phyloP scores from a whole-genome alignment of 2,113 vertebrate species.

The pig (Sus scrofa) region T2T-Sscrofa CM000815.6:114953001-114953500 shows the following conservation, averaged over 20 bases:
- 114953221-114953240: neutral
- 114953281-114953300: neutral
- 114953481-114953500: neutral
- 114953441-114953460: neutral
- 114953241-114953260: constrained; percentile 42
- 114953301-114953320: neutral
- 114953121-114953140: too few relatives aligned
- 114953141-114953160: too few relatives aligned
- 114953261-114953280: neutral
- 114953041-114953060: constrained; percentile 3
- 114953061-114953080: constrained; percentile 12
- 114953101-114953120: too few relatives aligned
- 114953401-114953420: neutral
- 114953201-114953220: too few relatives aligned
- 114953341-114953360: constrained; percentile 21
- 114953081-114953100: too few relatives aligned
- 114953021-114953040: constrained; percentile 6
- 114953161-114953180: too few relatives aligned
- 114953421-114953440: neutral
- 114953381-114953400: neutral
- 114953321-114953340: constrained; percentile 13
- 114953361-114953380: constrained; percentile 28
- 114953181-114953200: too few relatives aligned
- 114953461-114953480: neutral
- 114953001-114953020: neutral